A percentile compares a stretch with the other conserved stretches of the same genome.
Conservation (phyloP, 2,888 invertebrate species). For the Tinea pellionella region DNA sequence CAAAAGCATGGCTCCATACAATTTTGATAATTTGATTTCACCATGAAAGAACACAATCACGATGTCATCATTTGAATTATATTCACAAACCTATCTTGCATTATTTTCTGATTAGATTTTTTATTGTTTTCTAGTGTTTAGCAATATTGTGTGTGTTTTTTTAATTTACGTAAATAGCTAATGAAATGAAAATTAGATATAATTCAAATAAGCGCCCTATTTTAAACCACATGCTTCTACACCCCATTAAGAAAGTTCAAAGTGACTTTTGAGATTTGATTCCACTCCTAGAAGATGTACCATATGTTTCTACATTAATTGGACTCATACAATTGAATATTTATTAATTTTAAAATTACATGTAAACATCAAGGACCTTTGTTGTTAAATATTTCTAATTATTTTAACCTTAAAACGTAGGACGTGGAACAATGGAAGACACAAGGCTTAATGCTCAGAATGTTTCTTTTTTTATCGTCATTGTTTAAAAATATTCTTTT, state of each 20-base stretch:
- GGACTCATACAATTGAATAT: background rate
- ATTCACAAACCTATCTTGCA: background rate
- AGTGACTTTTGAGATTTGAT: too few relatives aligned
- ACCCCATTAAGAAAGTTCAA: too few relatives aligned
- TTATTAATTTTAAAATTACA: background rate
- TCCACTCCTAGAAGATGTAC: too few relatives aligned
- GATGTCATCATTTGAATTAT: background rate
- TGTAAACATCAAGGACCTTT: constrained; percentile 1
- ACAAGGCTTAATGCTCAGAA: background rate
- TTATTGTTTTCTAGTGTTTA: background rate
- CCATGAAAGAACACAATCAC: background rate
- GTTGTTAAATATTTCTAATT: constrained; percentile 43
- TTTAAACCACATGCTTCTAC: too few relatives aligned
- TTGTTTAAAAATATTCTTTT: background rate
- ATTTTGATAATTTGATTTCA: constrained; percentile 10
- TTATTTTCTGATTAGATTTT: background rate
- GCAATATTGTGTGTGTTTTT: too few relatives aligned
- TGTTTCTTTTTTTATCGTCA: background rate
- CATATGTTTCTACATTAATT: too few relatives aligned
- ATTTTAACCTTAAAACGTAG: constrained; percentile 36
- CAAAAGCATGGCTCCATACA: background rate
- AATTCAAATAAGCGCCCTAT: too few relatives aligned
- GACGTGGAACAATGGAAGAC: constrained; percentile 5
- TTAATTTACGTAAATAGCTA: too few relatives aligned
- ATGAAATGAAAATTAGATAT: too few relatives aligned